A percentile compares a stretch with the other conserved stretches of the same genome.
Evolutionary conservation across 2,888 invertebrate species (phyloP).

Genomic region (Pimpla rufipes): DNA sequence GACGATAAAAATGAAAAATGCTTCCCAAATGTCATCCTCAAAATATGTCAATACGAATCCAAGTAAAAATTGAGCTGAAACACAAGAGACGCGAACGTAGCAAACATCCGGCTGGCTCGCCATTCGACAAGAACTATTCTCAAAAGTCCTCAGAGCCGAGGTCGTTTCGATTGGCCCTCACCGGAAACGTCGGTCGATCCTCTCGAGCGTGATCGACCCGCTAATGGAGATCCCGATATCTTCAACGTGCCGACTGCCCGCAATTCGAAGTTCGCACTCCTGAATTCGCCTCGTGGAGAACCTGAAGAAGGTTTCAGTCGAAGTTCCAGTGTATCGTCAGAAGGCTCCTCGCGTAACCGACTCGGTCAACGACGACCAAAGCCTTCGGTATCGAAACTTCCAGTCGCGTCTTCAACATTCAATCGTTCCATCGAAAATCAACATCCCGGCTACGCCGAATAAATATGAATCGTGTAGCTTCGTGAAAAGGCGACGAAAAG

Average conservation of each 20-base stretch:
- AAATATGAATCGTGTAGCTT: too few species aligned
- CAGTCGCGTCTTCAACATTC: neutral
- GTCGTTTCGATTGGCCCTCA: conserved; percentile 22
- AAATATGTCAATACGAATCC: too few species aligned
- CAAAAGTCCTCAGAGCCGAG: conserved; percentile 14
- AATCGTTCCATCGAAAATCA: neutral
- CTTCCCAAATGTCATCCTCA: too few species aligned
- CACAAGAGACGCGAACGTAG: neutral
- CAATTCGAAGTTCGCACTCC: conserved; percentile 16
- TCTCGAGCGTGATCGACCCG: conserved; percentile 62
- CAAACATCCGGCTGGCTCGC: conserved; percentile 9
- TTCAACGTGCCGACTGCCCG: conserved; percentile 18
- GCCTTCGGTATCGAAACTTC: neutral
- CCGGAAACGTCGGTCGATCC: conserved; percentile 48
- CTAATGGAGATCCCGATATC: conserved; percentile 66
- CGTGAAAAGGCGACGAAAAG: too few species aligned
- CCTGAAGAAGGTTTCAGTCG: neutral
- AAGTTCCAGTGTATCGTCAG: neutral
- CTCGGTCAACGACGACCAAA: neutral
- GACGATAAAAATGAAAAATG: too few species aligned
- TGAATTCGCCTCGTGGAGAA: conserved; percentile 1
- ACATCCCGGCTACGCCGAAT: neutral
- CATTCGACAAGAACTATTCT: conserved; percentile 19
- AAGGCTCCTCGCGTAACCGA: neutral
- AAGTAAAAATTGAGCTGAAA: conserved; percentile 26